Evolutionary conservation across 2,888 invertebrate species (phyloP), one percentile per base, ranked within the genome.

Genomic region (Hirudinaria manillensis): DNA sequence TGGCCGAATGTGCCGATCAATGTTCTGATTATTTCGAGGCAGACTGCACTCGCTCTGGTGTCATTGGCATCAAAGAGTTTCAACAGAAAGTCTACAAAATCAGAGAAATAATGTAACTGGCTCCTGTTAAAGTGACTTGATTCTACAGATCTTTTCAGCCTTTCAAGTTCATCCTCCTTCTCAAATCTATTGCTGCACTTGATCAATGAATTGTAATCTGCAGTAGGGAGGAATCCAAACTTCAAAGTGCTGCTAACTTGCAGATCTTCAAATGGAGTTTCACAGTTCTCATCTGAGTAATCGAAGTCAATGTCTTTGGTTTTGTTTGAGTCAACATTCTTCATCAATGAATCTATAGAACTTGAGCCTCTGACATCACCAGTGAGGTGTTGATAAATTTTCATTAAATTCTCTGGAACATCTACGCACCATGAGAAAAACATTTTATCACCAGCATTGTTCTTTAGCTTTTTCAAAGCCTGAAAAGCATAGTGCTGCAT

Each of bases 21-120:
- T 34, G 21, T 32, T 55, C 61, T 32, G 16, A 73, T n/a, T n/a
- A 73, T 73, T n/a, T 34, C 73, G 36, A 27, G 19, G 34, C 73
- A 73, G n/a, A 38, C 29, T 29, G 65, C 6, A 29, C 36, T 73
- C 10, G 38, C 55, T 38, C 55, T 34, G n/a, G 29, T 2, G 65
- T 65, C 65, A 13, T n/a, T 53, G 21, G 36, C 65, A 29, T 73
- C 56, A 65, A 65, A 73, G 16, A 34, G n/a, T n/a, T 55, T n/a
- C 27, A 73, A n/a, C 21, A 73, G 34, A 36, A 73, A 73, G 13
- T 73, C 73, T 16, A 73, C 61, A 24, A 73, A 61, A n/a, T 73
- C 36, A 21, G 73, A 61, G 16, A 73, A 65, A 29, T 73, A 24
- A 3, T 73, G 61, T 19, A 36, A 13, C 10, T 32, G 55, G 29